Conservation (phyloP, 2,113 vertebrate genomes). For the Reinhardtius hippoglossoides region DNA sequence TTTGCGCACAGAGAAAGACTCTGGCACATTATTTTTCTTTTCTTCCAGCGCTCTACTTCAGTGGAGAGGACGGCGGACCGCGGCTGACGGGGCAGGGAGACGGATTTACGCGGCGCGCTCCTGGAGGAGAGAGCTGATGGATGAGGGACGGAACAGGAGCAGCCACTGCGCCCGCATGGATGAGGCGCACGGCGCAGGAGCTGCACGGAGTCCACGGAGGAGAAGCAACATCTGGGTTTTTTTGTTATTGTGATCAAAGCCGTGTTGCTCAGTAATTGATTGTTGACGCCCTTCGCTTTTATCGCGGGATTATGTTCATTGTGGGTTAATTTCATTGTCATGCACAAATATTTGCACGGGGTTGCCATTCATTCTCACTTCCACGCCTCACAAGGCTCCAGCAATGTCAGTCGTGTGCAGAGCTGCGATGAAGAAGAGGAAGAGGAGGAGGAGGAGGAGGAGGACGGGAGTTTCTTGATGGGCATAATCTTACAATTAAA, state of each 20-base stretch:
- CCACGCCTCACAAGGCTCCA: constrained; percentile 13
- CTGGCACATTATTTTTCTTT: not conserved
- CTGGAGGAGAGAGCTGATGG: constrained; percentile 57
- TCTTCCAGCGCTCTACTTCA: constrained; percentile 5
- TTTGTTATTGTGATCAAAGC: not conserved
- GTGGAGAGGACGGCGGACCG: not conserved
- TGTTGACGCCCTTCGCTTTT: not conserved
- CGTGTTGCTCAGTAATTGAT: not conserved
- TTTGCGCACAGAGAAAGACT: constrained; percentile 12
- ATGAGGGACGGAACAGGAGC: constrained; percentile 45
- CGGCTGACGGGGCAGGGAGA: constrained; percentile 47
- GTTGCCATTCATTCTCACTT: constrained; percentile 9
- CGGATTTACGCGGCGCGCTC: constrained; percentile 44
- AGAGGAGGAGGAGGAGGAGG: not conserved
- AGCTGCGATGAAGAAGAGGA: not conserved
- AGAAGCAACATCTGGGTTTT: not conserved
- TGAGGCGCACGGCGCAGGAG: constrained; percentile 19
- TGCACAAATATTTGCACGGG: not conserved
- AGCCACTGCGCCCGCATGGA: constrained; percentile 28
- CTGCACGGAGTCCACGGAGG: constrained; percentile 23
- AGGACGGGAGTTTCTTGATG: constrained; percentile 45
- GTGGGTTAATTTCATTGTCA: not conserved
- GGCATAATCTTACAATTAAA: constrained; percentile 86
- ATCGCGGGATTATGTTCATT: constrained; percentile 3
- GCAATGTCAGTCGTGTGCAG: constrained; percentile 1